Evolutionary conservation across 2,797 vertebrate species (phyloP), one percentile per base, ranked within the genome.

Genomic region (Scarus forsteni): DNA sequence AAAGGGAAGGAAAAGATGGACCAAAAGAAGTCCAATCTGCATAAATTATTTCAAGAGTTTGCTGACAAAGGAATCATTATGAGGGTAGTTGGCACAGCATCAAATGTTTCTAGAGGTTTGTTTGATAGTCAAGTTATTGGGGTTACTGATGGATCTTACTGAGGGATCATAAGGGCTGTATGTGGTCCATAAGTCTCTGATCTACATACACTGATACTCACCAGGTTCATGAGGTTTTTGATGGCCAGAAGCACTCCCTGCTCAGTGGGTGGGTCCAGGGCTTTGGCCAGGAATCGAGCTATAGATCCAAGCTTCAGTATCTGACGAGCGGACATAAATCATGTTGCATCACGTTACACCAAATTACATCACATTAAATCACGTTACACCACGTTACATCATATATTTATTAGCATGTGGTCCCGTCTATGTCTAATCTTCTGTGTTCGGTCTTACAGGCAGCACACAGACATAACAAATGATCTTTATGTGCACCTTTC

Each of bases 291-390:
- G 79, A 99, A 99, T 69, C 85, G 84, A 45, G 95, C 96, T 85
- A 99, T 98, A 51, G 90, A 91, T 19, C 98, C 98, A 35, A 99
- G 95, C 80, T 95, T 97, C 83, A 99, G 80, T 83, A 99, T 98
- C 98, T 99, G 79, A 11, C 50, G 42, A 57, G 16, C 1, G 44
- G 11, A 60, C 1, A 70, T 13, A 6, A 66, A 18, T 7, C 27
- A 27, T 4, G 4, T 27, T 27, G 4, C 2, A 27, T 27, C 27
- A 27, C 27, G 4, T 27, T 27, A 36, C 40, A 67, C 75, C 14
- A 83, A n/a, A 74, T 64, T 52, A 73, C 8, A 62, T 34, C 27
- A 27, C 27, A 27, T 27, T 27, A 27, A 27, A 27, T 27, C 27
- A 27, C 27, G 4, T 27, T 27, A 36, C 40, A 67, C 75, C 14